Evolutionary conservation across 2,888 invertebrate genomes (phyloP).

Genomic region (Celastrina argiolus): DNA sequence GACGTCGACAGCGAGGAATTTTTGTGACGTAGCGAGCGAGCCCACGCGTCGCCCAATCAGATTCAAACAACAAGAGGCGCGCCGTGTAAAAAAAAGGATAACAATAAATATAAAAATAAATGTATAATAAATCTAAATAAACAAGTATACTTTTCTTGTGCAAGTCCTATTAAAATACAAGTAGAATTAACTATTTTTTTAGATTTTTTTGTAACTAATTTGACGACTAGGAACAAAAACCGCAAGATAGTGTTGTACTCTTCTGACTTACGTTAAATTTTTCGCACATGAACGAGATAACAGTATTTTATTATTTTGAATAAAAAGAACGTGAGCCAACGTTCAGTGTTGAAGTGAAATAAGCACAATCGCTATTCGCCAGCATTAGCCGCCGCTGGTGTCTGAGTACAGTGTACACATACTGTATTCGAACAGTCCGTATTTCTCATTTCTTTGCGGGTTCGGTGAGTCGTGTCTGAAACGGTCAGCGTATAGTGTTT

Average conservation of each 20-base stretch:
- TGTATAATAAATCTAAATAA: background rate
- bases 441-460: slow-evolving; percentile 62
- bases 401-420: slow-evolving; percentile 14
- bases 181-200: background rate
- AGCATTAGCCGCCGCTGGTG: slow-evolving; percentile 45
- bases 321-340: slow-evolving; percentile 53
- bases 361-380: slow-evolving; percentile 49
- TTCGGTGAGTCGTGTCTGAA: slow-evolving; percentile 62
- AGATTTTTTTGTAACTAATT: background rate
- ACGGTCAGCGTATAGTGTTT: slow-evolving; percentile 45
- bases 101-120: slow-evolving; percentile 28
- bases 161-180: background rate
- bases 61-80: slow-evolving; percentile 77
- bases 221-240: slow-evolving; percentile 20
- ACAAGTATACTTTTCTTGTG: background rate
- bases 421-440: slow-evolving; percentile 35
- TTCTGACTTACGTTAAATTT: slow-evolving; percentile 36
- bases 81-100: slow-evolving; percentile 61
- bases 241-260: slow-evolving; percentile 33
- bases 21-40: slow-evolving; percentile 73
- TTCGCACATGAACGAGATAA: slow-evolving; percentile 53
- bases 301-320: slow-evolving; percentile 64
- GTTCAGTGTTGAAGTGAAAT: slow-evolving; percentile 42
- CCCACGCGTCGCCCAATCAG: slow-evolving; percentile 71
- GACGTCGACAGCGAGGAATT: slow-evolving; percentile 54